Conservation (phyloP, 2,797 vertebrate species). For the Epinephelus coioides region DNA sequence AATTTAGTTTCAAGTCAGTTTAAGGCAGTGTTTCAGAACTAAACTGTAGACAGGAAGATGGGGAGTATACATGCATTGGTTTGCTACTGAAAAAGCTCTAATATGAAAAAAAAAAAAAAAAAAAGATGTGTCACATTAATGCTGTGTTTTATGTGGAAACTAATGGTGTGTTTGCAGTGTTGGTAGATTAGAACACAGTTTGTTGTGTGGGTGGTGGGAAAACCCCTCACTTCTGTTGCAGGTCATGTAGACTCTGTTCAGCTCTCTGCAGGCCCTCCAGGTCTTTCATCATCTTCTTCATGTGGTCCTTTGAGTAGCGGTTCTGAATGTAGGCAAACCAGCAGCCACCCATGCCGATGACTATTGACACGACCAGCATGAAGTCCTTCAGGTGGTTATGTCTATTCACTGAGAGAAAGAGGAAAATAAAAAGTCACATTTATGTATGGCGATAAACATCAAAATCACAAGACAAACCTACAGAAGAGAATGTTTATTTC, state of each 20-base stretch:
- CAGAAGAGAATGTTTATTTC: background rate
- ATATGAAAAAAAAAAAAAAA: background rate
- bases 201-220: slow-evolving; percentile 43
- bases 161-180: background rate
- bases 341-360: slow-evolving; percentile 98
- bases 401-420: slow-evolving; percentile 89
- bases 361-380: slow-evolving; percentile 99
- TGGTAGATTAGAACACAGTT: background rate
- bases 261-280: slow-evolving; percentile 96
- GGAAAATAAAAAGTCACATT: slow-evolving; percentile 10
- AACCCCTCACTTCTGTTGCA: slow-evolving; percentile 94
- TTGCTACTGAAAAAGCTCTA: background rate
- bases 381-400: slow-evolving; percentile 99
- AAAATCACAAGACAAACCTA: background rate
- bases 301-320: slow-evolving; percentile 98
- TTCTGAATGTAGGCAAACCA: slow-evolving; percentile 99
- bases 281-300: slow-evolving; percentile 99
- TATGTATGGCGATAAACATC: background rate
- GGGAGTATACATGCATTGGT: background rate
- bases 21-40: background rate
- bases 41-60: background rate
- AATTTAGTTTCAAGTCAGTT: background rate
- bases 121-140: background rate
- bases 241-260: slow-evolving; percentile 96
- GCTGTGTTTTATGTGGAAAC: background rate